Conservation (phyloP, 2,113 vertebrate genomes). For the Chamaetylas fuelleborni region DNA sequence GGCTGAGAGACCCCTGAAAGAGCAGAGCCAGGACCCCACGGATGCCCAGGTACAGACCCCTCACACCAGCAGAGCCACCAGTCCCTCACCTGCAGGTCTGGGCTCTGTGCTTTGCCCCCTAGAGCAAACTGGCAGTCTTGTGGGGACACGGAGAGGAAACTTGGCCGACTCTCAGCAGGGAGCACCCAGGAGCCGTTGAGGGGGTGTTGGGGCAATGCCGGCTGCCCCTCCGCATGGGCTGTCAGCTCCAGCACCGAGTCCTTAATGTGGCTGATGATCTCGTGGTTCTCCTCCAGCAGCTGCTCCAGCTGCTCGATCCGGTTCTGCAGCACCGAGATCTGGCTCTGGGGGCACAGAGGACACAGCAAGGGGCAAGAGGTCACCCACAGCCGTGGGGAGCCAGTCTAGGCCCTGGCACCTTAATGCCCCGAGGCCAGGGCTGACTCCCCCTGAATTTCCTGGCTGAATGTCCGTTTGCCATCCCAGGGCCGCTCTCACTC, state of each 20-base stretch:
- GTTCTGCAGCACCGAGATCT: slow-evolving; percentile 97
- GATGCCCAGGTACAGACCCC: fast-evolving
- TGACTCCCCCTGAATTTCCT: background rate
- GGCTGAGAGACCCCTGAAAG: background rate
- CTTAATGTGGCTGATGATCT: slow-evolving; percentile 99
- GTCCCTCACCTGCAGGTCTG: slow-evolving; percentile 85
- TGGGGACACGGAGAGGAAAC: slow-evolving; percentile 85
- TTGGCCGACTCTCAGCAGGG: slow-evolving; percentile 85
- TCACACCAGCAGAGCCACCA: fast-evolving
- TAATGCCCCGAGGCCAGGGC: background rate
- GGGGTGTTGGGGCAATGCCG: slow-evolving; percentile 19
- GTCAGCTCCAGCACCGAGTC: slow-evolving; percentile 98
- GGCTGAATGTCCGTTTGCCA: background rate
- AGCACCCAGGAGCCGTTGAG: slow-evolving; percentile 90
- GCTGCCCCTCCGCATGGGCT: slow-evolving; percentile 81
- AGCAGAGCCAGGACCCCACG: fast-evolving
- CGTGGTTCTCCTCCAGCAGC: slow-evolving; percentile 97
- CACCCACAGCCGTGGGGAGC: background rate
- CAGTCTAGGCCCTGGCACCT: background rate
- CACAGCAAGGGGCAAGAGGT: background rate
- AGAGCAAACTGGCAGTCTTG: slow-evolving; percentile 92
- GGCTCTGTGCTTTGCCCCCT: slow-evolving; percentile 70
- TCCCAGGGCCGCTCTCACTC: background rate
- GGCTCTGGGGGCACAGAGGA: slow-evolving; percentile 75
- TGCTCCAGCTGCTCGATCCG: slow-evolving; percentile 97